Evolutionary conservation across 2,113 vertebrate genomes (phyloP), one percentile per base, ranked within the genome.

Genomic region (Silurus glanis): DNA sequence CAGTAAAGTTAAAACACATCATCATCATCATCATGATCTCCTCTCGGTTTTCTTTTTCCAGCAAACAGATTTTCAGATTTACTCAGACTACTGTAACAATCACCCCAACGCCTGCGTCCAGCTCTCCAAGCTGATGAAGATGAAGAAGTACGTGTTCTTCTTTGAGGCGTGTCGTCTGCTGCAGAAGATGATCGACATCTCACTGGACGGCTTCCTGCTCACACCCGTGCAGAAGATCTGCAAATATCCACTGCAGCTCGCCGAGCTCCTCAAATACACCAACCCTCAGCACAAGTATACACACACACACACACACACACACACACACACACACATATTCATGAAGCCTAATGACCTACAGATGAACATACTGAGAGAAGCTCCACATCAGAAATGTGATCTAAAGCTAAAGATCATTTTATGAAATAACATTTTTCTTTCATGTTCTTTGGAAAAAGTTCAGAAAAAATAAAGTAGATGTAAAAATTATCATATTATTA

Each of bases 51-150:
- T 85, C 66, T 66, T n/a, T 59, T 84, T 79, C 51, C 89, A 99
- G 98, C 97, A 98, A 96, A 97, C 95, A 0, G 96, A 99, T 90
- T 99, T 99, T 83, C 97, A 99, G 96, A 98, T 99, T 85, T 99
- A 99, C 90, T 99, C 98, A 0, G 98, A 99, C 87, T 99, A 99
- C 90, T 99, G 98, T 93, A 99, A 99, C 95, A 99, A 99, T 93
- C 97, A 99, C 90, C 97, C 98, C 86, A 97, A 96, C 0, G 97
- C 97, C 91, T 99, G 96, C 64, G 58, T 96, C 87, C 98, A 99
- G 93, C 96, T 99, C 53, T 96, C 97, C 2, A 95, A 95, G 88
- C 95, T 99, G 67, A 92, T 97, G 94, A 98, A 98, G 92, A 94
- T 97, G 75, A 99, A 96, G 94, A 98, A 98, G 92, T 99, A 98